Conservation (phyloP, 2,888 invertebrate genomes). For the Julus scandinavius region DNA sequence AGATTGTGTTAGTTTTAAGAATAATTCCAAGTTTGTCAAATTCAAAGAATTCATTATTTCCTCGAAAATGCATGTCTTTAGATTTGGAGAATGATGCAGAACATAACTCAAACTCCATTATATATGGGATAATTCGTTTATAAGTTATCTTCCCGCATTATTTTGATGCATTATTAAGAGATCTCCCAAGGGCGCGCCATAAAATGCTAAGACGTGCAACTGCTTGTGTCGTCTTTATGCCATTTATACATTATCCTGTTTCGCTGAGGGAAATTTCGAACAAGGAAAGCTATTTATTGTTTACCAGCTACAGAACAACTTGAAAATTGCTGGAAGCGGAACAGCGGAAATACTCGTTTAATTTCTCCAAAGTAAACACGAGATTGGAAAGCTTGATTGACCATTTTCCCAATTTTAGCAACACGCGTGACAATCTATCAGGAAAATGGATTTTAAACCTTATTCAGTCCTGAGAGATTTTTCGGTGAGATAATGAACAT, state of each 20-base stretch:
- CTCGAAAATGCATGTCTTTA: too few relatives aligned
- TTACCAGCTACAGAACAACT: background rate
- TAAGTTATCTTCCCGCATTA: too few relatives aligned
- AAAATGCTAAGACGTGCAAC: background rate
- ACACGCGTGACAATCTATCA: constrained; percentile 37
- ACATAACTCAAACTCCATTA: too few relatives aligned
- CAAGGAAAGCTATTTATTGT: background rate
- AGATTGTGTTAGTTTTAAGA: too few relatives aligned
- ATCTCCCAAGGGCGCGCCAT: background rate
- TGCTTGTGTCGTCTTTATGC: background rate
- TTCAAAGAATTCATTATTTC: too few relatives aligned
- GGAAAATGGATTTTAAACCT: constrained; percentile 12
- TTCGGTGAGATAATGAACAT: background rate
- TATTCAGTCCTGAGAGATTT: constrained; percentile 27
- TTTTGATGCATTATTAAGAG: too few relatives aligned
- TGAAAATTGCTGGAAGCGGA: background rate
- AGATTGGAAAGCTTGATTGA: constrained; percentile 25
- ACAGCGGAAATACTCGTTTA: constrained; percentile 24
- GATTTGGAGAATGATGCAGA: too few relatives aligned
- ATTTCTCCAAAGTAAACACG: constrained; percentile 3
- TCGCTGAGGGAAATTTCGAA: background rate
- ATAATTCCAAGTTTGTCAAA: too few relatives aligned
- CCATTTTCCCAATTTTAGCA: constrained; percentile 8
- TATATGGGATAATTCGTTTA: too few relatives aligned
- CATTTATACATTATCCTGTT: background rate